Evolutionary conservation across 2,113 vertebrate species (phyloP).

Genomic region (Murina feae): DNA sequence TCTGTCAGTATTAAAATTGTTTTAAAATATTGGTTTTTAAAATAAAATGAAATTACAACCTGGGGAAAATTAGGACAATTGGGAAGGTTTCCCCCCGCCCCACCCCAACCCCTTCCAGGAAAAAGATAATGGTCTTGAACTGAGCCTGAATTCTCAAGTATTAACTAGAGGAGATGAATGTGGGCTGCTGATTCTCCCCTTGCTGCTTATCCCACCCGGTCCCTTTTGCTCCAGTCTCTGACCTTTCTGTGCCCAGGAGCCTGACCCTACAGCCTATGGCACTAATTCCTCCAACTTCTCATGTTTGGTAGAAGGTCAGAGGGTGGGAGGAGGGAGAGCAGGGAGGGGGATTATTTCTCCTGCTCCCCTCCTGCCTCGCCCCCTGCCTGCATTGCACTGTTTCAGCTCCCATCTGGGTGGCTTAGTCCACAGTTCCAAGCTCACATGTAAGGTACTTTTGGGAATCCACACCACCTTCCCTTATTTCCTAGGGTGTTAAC

Average conservation of each 20-base stretch:
- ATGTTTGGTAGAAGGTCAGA: neutral
- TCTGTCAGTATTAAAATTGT: neutral
- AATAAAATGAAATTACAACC: neutral
- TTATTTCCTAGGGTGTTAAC: neutral
- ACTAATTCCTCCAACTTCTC: neutral
- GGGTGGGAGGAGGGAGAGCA: neutral
- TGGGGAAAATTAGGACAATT: neutral
- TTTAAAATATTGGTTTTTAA: neutral
- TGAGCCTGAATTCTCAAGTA: neutral
- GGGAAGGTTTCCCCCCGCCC: too few species aligned
- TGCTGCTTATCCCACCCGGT: neutral
- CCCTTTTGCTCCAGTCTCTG: neutral
- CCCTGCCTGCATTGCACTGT: neutral
- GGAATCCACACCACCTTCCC: neutral
- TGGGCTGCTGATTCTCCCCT: neutral
- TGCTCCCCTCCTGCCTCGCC: neutral
- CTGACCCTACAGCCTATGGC: neutral
- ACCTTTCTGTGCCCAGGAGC: neutral
- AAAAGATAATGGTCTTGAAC: neutral
- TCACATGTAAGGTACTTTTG: neutral
- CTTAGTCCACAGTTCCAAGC: neutral
- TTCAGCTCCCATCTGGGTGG: neutral
- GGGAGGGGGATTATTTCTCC: fast-evolving
- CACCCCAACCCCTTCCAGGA: too few species aligned
- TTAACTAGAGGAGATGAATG: neutral